These are phyloP conservation scores for Protodeltote pygarga DNA, from an alignment of 2,888 invertebrate genomes.

Conservation along the genomic window DNA sequence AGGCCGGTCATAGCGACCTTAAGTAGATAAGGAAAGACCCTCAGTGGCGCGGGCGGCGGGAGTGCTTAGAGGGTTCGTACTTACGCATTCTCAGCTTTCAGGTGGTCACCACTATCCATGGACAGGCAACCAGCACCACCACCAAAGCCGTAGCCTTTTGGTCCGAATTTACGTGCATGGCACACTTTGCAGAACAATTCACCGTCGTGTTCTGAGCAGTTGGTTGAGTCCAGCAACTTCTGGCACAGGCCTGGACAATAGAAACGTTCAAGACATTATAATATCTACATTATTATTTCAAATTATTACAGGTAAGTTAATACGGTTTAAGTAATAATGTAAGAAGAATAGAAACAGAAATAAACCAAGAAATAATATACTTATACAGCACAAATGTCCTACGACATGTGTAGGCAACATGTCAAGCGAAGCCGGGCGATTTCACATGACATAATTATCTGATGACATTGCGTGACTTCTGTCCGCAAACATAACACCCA, in stretches of 20 bases:
- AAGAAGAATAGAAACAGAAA: too few relatives aligned
- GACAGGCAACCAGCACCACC: conserved; percentile 98
- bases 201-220: conserved; percentile 98
- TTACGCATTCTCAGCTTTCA: conserved; percentile 92
- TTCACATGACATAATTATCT: too few relatives aligned
- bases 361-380: too few relatives aligned
- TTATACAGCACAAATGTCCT: too few relatives aligned
- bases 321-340: too few relatives aligned
- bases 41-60: conserved; percentile 86
- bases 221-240: conserved; percentile 99
- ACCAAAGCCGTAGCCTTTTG: conserved; percentile 99
- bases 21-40: conserved; percentile 88
- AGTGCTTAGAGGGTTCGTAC: conserved; percentile 80
- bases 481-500: too few relatives aligned
- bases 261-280: conserved; percentile 19
- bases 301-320: too few relatives aligned
- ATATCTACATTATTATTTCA: neutral
- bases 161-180: conserved; percentile 99
- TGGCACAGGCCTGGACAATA: conserved; percentile 94
- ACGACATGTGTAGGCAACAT: too few relatives aligned
- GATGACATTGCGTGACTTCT: too few relatives aligned
- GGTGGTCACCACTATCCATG: conserved; percentile 97
- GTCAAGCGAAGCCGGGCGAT: too few relatives aligned
- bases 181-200: conserved; percentile 99
- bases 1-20: conserved; percentile 80